Evolutionary conservation across 1,140 invertebrate species (phyloP).

Genomic region (Parasteatoda tepidariorum): DNA sequence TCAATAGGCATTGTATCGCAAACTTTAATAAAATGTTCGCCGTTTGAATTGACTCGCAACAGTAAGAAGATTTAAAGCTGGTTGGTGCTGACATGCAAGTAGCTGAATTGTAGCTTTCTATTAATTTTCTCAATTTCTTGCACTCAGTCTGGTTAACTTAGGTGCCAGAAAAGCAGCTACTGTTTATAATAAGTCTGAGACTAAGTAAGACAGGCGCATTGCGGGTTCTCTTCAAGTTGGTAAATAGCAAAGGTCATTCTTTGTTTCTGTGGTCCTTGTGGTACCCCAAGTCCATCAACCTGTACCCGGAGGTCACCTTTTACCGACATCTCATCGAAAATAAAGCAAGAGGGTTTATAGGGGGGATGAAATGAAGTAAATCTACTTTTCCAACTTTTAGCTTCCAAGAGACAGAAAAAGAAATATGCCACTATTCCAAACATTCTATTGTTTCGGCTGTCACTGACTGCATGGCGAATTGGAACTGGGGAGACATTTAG

Average conservation of each 20-base stretch:
- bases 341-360: background rate
- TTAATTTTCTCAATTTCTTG: too few relatives aligned
- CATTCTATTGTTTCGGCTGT: conserved; percentile 56
- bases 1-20: too few relatives aligned
- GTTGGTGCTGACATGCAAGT: too few relatives aligned
- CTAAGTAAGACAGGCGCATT: too few relatives aligned
- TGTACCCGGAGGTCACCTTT: conserved; percentile 46
- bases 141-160: too few relatives aligned
- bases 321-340: conserved; percentile 35
- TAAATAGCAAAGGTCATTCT: conserved; percentile 53
- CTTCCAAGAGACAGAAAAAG: conserved; percentile 27
- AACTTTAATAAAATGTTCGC: too few relatives aligned
- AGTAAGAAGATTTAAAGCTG: too few relatives aligned
- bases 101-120: too few relatives aligned
- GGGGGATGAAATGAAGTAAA: background rate
- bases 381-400: conserved; percentile 10
- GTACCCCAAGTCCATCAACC: conserved; percentile 58
- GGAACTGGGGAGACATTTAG: conserved; percentile 25
- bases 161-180: too few relatives aligned
- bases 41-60: too few relatives aligned
- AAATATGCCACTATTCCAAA: conserved; percentile 57
- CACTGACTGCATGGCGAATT: conserved; percentile 39
- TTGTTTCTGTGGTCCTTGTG: conserved; percentile 47
- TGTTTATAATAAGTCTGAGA: too few relatives aligned
- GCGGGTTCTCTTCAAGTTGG: conserved; percentile 2